phyloP scores from a whole-genome alignment of 2,797 vertebrate species.

The Taenioides sp. region DNA sequence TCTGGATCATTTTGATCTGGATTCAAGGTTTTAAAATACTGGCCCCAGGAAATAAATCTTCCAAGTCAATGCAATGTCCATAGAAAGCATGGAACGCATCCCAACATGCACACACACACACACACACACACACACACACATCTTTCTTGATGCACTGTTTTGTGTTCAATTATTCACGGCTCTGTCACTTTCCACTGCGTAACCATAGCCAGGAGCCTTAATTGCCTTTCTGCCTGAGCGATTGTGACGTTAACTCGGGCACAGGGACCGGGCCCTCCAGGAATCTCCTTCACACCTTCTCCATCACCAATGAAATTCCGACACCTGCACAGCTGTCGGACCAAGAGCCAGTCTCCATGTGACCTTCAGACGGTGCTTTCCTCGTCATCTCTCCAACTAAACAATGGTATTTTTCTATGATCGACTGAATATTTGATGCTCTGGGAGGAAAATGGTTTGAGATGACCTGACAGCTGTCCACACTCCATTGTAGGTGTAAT shows the following conservation, averaged over 20 bases:
- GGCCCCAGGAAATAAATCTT: too few species aligned
- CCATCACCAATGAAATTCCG: constrained; percentile 26
- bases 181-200: constrained; percentile 15
- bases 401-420: neutral
- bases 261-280: constrained; percentile 17
- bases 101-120: too few species aligned
- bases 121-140: neutral
- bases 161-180: constrained; percentile 11
- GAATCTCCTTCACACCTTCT: constrained; percentile 24
- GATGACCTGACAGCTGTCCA: neutral
- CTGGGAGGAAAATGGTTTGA: neutral
- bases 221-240: constrained; percentile 25
- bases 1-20: too few species aligned
- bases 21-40: too few species aligned
- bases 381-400: neutral
- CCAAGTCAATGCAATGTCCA: too few species aligned
- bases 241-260: constrained; percentile 6
- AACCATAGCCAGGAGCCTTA: constrained; percentile 23
- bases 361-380: constrained; percentile 14
- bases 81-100: too few species aligned
- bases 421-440: neutral
- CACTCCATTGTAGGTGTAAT: constrained; percentile 2
- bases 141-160: neutral
- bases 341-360: constrained; percentile 11
- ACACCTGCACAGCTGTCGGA: constrained; percentile 28